Evolutionary conservation across 2,888 invertebrate species (phyloP).

Genomic region (Coleophora deauratella): DNA sequence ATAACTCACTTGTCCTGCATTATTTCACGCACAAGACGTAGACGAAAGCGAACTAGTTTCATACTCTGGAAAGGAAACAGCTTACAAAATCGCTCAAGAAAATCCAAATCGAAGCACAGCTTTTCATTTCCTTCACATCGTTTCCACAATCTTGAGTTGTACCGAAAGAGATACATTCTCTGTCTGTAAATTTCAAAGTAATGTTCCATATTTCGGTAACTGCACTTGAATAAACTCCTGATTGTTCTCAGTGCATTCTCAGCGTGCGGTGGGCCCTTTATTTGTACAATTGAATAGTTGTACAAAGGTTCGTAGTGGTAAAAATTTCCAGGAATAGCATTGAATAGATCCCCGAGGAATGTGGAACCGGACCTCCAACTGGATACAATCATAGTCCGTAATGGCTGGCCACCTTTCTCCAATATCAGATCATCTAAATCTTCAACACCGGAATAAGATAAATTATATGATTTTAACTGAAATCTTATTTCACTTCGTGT

Average conservation of each 20-base stretch:
- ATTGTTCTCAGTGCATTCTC: constrained; percentile 78
- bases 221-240: constrained; percentile 83
- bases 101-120: constrained; percentile 69
- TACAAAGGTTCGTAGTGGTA: constrained; percentile 93
- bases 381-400: constrained; percentile 86
- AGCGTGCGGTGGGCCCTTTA: constrained; percentile 82
- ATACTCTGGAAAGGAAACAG: constrained; percentile 91
- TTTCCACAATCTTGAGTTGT: constrained; percentile 88
- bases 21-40: constrained; percentile 81
- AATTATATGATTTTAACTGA: constrained; percentile 55
- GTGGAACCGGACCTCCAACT: constrained; percentile 94
- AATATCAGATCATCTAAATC: constrained; percentile 80
- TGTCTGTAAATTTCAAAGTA: constrained; percentile 85
- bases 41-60: constrained; percentile 87
- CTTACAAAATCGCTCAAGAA: constrained; percentile 85
- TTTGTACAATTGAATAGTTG: constrained; percentile 87
- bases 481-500: constrained; percentile 46
- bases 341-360: constrained; percentile 89
- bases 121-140: constrained; percentile 78
- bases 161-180: constrained; percentile 87
- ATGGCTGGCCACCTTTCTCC: constrained; percentile 80
- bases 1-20: constrained; percentile 81
- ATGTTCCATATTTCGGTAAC: constrained; percentile 81
- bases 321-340: constrained; percentile 88
- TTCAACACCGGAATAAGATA: constrained; percentile 49